Conservation (phyloP, 30 jellyfish, hydroid and myxozoan genomes). For the Rhopilema esculentum region DNA sequence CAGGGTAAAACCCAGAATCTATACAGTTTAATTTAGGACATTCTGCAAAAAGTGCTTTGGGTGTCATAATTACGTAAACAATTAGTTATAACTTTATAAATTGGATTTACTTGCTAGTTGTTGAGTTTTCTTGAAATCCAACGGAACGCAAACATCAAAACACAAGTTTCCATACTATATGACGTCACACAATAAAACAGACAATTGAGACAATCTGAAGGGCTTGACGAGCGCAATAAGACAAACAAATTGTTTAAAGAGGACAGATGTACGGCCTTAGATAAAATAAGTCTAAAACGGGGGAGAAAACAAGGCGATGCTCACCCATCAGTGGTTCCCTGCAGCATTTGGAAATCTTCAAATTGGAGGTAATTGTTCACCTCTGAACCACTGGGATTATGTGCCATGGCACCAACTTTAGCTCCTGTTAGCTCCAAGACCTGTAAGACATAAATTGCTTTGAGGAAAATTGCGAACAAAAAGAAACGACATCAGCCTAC, state of each 20-base stretch:
- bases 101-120: no score
- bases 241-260: not conserved
- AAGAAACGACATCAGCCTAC: not conserved
- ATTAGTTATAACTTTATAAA: no score
- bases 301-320: not conserved
- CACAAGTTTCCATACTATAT: no score
- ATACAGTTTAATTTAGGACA: no score
- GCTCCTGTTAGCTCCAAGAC: conserved; percentile 28
- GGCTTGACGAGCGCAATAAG: not conserved
- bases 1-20: no score
- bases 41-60: no score
- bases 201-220: not conserved
- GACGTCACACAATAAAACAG: not conserved
- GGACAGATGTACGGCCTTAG: not conserved
- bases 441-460: conserved; percentile 1
- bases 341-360: conserved; percentile 24
- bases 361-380: conserved; percentile 27
- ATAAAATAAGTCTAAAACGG: not conserved
- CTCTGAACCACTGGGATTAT: conserved; percentile 33
- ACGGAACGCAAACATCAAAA: no score
- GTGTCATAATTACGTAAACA: no score
- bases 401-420: conserved; percentile 53
- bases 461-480: not conserved
- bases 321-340: conserved; percentile 37
- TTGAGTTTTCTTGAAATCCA: no score